Evolutionary conservation across 2,888 invertebrate species (phyloP).

Genomic region (Hemistola chrysoprasaria): DNA sequence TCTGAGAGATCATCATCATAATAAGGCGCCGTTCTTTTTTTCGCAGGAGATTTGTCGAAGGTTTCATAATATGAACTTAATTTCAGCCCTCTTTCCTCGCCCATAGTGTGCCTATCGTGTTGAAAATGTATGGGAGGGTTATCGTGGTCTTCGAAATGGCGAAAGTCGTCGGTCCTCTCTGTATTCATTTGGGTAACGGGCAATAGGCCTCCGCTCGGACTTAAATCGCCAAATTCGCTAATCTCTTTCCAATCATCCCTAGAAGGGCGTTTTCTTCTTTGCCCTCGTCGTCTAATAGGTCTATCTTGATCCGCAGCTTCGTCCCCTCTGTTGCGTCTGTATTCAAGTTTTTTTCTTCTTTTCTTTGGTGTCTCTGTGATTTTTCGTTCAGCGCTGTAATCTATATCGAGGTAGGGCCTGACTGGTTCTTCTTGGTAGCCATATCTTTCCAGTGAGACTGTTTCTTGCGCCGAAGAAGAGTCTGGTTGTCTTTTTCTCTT

Average conservation of each 20-base stretch:
- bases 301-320: conserved; percentile 57
- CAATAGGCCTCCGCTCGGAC: conserved; percentile 1
- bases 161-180: too few species aligned
- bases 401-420: conserved; percentile 41
- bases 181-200: too few species aligned
- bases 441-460: conserved; percentile 42
- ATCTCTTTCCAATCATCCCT: conserved; percentile 44
- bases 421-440: conserved; percentile 42
- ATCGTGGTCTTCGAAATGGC: too few species aligned
- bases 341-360: conserved; percentile 58
- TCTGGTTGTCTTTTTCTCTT: conserved; percentile 85
- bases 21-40: too few species aligned
- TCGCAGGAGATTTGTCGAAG: too few species aligned
- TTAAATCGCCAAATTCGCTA: conserved; percentile 45
- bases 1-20: too few species aligned
- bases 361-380: conserved; percentile 49
- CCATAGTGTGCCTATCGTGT: too few species aligned
- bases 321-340: conserved; percentile 59
- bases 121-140: too few species aligned
- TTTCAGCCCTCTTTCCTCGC: too few species aligned
- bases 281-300: conserved; percentile 57
- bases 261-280: conserved; percentile 57
- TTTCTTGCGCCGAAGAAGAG: conserved; percentile 40
- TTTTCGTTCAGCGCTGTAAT: conserved; percentile 36
- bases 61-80: too few species aligned